Evolutionary conservation across 1,140 invertebrate species (phyloP).

Genomic region (Venturia canescens): DNA sequence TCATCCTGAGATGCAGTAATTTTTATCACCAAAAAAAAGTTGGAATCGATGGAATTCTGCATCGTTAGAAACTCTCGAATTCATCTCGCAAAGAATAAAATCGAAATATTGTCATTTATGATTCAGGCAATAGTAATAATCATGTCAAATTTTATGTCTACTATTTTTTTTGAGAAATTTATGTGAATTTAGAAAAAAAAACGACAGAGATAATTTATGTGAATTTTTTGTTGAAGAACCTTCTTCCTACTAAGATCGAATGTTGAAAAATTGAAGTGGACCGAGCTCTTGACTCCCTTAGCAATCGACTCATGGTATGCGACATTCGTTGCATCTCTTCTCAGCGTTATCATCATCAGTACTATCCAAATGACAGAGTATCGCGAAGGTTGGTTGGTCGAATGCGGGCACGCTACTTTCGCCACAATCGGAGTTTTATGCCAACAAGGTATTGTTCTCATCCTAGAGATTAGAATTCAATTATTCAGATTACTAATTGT

Average conservation of each 20-base stretch:
- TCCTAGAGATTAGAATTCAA: no score
- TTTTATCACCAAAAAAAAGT: no score
- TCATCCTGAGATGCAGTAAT: no score
- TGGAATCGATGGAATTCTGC: no score
- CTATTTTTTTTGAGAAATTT: no score
- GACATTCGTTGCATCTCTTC: slow-evolving; percentile 38
- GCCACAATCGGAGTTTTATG: slow-evolving; percentile 58
- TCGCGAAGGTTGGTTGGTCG: slow-evolving; percentile 39
- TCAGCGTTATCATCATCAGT: slow-evolving; percentile 54
- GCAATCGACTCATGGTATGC: slow-evolving; percentile 56
- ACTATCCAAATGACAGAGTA: slow-evolving; percentile 57
- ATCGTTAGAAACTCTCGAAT: no score
- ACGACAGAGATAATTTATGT: neutral
- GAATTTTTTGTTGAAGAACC: slow-evolving; percentile 49
- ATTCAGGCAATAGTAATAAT: no score
- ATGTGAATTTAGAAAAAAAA: no score
- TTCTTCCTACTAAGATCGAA: slow-evolving; percentile 64
- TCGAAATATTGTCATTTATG: no score
- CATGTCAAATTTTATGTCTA: no score
- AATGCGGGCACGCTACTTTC: slow-evolving; percentile 53
- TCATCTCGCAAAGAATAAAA: no score
- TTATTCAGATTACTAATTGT: no score
- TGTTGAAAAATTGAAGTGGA: slow-evolving; percentile 58
- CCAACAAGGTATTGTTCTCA: slow-evolving; percentile 60
- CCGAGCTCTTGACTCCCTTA: slow-evolving; percentile 62